These are phyloP conservation scores for Adelges cooleyi DNA, from an alignment of 1,140 invertebrate species.

Conservation along the genomic window DNA sequence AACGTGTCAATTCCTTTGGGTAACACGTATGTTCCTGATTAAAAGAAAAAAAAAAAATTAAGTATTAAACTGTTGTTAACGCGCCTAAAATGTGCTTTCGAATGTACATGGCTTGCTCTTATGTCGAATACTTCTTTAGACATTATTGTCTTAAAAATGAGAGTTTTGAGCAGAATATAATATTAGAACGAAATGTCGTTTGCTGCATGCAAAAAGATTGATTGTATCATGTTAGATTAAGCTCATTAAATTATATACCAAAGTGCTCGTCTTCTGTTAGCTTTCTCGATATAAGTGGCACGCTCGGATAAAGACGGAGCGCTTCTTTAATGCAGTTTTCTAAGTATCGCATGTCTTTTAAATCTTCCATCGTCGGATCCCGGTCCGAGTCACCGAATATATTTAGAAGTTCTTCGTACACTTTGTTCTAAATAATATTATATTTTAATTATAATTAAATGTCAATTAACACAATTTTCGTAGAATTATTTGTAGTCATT, in stretches of 20 bases:
- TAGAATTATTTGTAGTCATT: no score
- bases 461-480: no score
- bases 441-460: no score
- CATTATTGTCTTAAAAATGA: not conserved
- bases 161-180: not conserved
- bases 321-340: slow-evolving; percentile 29
- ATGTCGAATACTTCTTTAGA: not conserved
- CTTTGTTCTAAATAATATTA: slow-evolving; percentile 37
- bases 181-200: no score
- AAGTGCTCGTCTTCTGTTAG: slow-evolving; percentile 42
- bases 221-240: no score
- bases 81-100: not conserved
- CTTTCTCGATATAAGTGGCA: slow-evolving; percentile 46
- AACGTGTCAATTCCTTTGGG: slow-evolving; percentile 39
- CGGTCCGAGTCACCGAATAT: slow-evolving; percentile 42
- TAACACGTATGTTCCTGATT: slow-evolving; percentile 32
- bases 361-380: slow-evolving; percentile 42
- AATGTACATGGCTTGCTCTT: not conserved
- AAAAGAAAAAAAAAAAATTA: slow-evolving; percentile 27
- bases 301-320: slow-evolving; percentile 41
- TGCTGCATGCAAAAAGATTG: no score
- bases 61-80: not conserved
- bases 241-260: slow-evolving; percentile 32
- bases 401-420: slow-evolving; percentile 38
- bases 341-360: slow-evolving; percentile 37